A percentile compares a stretch with the other conserved stretches of the same genome.
Conservation (phyloP, 2,797 vertebrate species). For the Rallus crepitans region DNA sequence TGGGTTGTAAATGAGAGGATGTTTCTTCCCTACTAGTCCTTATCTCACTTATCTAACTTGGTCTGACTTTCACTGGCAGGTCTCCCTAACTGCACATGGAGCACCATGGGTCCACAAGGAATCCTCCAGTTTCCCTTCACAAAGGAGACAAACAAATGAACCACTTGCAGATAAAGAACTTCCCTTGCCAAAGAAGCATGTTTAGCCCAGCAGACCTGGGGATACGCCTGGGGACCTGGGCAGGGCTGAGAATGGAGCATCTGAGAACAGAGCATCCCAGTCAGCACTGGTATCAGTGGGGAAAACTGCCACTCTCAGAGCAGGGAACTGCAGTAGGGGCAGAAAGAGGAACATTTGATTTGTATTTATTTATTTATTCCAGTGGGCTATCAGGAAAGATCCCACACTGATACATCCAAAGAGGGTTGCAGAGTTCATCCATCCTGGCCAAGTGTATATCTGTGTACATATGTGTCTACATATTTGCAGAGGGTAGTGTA, state of each 20-base stretch:
- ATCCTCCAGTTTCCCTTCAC: background rate
- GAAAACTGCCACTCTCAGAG: background rate
- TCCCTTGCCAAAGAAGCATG: background rate
- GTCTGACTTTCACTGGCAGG: background rate
- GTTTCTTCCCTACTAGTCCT: background rate
- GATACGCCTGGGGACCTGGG: background rate
- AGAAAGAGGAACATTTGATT: background rate
- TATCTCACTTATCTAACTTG: background rate
- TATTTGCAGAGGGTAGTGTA: background rate
- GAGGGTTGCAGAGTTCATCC: background rate
- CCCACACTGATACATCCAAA: background rate
- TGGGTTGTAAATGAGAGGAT: background rate
- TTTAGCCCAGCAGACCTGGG: background rate
- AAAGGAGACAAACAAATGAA: background rate
- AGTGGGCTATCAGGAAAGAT: background rate
- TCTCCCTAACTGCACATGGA: background rate
- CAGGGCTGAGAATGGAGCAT: fast-evolving
- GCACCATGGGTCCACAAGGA: background rate
- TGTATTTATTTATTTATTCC: background rate
- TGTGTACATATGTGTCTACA: fast-evolving
- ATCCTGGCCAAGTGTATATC: background rate
- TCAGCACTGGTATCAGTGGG: background rate
- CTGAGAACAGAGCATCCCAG: too few relatives aligned
- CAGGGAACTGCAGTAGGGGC: background rate
- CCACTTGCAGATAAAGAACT: background rate